phyloP scores from a whole-genome alignment of 2,113 vertebrate species.

The Trematomus loennbergii region DNA sequence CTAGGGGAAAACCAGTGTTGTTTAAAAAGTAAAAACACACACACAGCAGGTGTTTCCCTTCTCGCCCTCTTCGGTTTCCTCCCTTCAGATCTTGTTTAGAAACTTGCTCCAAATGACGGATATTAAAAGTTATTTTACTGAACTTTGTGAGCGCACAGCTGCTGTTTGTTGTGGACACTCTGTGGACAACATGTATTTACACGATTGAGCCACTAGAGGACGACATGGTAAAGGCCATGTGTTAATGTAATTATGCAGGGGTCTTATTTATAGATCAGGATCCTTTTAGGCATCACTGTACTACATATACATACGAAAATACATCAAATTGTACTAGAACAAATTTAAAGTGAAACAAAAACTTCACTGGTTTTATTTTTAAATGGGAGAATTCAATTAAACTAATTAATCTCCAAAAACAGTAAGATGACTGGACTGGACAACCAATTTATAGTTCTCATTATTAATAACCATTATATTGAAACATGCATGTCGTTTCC shows the following conservation, averaged over 20 bases:
- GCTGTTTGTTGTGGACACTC: not conserved
- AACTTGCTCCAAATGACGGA: too few relatives aligned
- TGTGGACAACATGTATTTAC: not conserved
- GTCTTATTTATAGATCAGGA: not conserved
- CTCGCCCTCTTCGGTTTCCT: fast-evolving
- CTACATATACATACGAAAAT: too few relatives aligned
- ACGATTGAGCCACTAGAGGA: not conserved
- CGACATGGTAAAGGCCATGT: not conserved
- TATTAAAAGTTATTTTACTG: not conserved
- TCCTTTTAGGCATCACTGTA: not conserved
- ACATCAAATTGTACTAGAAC: too few relatives aligned
- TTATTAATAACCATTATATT: too few relatives aligned
- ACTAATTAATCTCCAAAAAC: too few relatives aligned
- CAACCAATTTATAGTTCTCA: too few relatives aligned
- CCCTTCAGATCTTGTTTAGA: not conserved
- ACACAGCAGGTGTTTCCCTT: not conserved
- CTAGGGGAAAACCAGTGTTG: not conserved
- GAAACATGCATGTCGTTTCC: too few relatives aligned
- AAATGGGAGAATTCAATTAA: too few relatives aligned
- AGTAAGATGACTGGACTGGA: too few relatives aligned
- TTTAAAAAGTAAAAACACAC: too few relatives aligned
- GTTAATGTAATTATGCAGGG: not conserved
- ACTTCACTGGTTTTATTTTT: not conserved
- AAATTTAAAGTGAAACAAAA: not conserved
- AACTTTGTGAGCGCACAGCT: not conserved